phyloP scores from a whole-genome alignment of 2,113 vertebrate genomes.

The Gnathonemus longibarbis region DNA sequence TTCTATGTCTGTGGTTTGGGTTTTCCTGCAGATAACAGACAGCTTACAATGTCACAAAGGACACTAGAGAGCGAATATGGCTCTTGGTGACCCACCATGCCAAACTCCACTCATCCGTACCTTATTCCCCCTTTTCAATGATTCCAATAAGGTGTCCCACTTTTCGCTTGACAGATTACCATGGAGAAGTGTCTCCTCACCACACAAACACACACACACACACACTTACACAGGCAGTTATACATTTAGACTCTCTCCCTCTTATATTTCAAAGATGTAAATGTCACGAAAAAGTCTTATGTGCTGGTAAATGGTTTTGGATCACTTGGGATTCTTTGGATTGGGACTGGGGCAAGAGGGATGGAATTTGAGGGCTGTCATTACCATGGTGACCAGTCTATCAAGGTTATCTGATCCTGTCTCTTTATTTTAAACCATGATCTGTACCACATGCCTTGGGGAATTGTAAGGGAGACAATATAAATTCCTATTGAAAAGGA shows the following conservation, averaged over 20 bases:
- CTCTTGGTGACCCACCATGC: neutral
- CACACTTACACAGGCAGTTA: neutral
- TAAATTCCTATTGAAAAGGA: neutral
- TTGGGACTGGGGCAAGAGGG: neutral
- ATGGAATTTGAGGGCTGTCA: neutral
- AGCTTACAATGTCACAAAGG: neutral
- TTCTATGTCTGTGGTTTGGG: neutral
- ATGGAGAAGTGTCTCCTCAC: neutral
- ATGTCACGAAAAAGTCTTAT: neutral
- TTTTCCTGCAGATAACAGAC: neutral
- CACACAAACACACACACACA: neutral
- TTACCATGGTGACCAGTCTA: constrained; percentile 4
- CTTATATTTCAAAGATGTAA: neutral
- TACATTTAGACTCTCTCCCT: neutral
- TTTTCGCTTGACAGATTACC: neutral
- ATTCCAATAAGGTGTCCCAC: neutral
- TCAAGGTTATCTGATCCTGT: constrained; percentile 18
- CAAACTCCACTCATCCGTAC: neutral
- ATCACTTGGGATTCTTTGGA: neutral
- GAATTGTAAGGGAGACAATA: neutral
- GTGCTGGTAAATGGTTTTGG: neutral
- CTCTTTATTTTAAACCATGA: constrained; percentile 6
- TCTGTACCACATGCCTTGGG: neutral
- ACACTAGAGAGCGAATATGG: neutral
- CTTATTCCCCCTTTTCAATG: neutral